A percentile compares a stretch with the other conserved stretches of the same genome.
phyloP scores from a whole-genome alignment of 2,888 invertebrate genomes.

The Andrena flavipes region DNA sequence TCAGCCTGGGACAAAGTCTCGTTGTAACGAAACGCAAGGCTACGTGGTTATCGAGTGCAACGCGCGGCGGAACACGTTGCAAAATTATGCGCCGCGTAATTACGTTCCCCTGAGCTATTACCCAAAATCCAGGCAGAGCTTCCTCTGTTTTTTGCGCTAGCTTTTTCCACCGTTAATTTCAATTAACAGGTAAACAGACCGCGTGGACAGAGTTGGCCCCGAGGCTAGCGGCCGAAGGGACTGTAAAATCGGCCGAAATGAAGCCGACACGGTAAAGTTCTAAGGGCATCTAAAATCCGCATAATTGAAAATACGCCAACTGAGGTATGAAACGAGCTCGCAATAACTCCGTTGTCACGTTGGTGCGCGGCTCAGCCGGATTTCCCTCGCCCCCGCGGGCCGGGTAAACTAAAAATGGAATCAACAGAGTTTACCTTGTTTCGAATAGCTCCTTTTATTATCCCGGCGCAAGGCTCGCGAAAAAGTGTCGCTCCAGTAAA shows the following conservation, averaged over 20 bases:
- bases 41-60: conserved; percentile 8
- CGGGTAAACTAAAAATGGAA: conserved; percentile 2
- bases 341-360: conserved; percentile 8
- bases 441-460: not conserved
- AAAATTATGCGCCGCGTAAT: conserved; percentile 42
- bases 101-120: conserved; percentile 3
- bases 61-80: too few species aligned
- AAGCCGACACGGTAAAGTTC: conserved; percentile 32
- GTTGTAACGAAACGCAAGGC: not conserved
- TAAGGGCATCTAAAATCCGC: conserved; percentile 50
- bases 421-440: not conserved
- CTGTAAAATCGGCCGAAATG: conserved; percentile 49
- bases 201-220: not conserved
- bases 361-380: not conserved
- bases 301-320: conserved; percentile 70
- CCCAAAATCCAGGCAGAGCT: conserved; percentile 12
- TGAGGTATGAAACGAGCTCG: conserved; percentile 61
- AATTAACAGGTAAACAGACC: conserved; percentile 23
- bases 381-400: not conserved
- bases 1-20: not conserved
- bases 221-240: not conserved
- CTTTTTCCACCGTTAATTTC: conserved; percentile 53
- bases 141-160: not conserved
- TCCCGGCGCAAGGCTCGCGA: not conserved
- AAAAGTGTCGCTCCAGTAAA: not conserved